A percentile compares a stretch with the other conserved stretches of the same genome.
phyloP scores from a whole-genome alignment of 2,888 invertebrate genomes.

The Eupithecia insigniata region DNA sequence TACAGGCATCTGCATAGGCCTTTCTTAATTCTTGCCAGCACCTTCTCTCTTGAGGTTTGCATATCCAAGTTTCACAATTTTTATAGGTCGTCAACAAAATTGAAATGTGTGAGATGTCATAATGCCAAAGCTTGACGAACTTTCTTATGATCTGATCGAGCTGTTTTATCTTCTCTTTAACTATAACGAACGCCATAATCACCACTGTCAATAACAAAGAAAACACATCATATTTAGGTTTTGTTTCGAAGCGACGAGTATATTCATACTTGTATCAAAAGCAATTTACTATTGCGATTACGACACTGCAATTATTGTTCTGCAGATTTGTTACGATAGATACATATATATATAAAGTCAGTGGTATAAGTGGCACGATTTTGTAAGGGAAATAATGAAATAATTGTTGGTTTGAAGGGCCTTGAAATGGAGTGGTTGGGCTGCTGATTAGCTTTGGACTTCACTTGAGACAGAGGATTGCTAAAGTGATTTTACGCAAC shows the following conservation, averaged over 20 bases:
- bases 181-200: background rate
- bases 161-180: constrained; percentile 23
- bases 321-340: constrained; percentile 16
- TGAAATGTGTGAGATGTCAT: background rate
- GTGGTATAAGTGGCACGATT: constrained; percentile 19
- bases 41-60: background rate
- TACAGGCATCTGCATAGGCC: background rate
- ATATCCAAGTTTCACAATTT: background rate
- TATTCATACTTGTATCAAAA: constrained; percentile 44
- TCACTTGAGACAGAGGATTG: background rate
- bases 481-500: background rate
- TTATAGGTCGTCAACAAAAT: background rate
- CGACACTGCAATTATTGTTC: constrained; percentile 60
- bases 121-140: background rate
- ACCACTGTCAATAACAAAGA: constrained; percentile 56
- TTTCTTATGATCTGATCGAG: constrained; percentile 4
- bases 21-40: background rate
- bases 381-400: constrained; percentile 25
- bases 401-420: constrained; percentile 21
- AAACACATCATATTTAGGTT: constrained; percentile 56
- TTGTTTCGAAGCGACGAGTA: constrained; percentile 31
- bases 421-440: constrained; percentile 12
- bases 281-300: constrained; percentile 54
- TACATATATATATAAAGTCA: background rate
- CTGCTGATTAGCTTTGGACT: constrained; percentile 6